Conservation (phyloP, 2,888 invertebrate species). For the Plagodis dolabraria region DNA sequence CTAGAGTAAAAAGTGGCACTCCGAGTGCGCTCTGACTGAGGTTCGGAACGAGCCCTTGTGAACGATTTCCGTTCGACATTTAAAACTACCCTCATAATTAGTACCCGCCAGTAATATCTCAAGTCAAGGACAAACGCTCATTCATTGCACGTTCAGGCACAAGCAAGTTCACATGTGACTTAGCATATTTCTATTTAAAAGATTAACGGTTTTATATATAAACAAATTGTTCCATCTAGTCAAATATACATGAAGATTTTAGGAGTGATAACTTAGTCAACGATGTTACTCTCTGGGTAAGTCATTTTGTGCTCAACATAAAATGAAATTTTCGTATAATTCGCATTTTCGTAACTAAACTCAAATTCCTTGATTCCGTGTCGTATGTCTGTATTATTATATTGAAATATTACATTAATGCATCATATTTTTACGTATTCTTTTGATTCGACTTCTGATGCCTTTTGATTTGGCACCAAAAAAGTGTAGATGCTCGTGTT, state of each 20-base stretch:
- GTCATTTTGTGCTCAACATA: conserved; percentile 28
- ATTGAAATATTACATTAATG: no score
- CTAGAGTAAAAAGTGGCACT: no score
- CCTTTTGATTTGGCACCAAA: no score
- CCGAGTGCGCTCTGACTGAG: no score
- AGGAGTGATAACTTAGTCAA: conserved; percentile 41
- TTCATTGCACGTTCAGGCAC: conserved; percentile 69
- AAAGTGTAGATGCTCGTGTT: no score
- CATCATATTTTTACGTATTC: no score
- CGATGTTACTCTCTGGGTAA: conserved; percentile 73
- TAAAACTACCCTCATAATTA: conserved; percentile 44
- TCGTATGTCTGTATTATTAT: no score
- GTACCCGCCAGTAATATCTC: conserved; percentile 15
- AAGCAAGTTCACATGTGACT: conserved; percentile 54
- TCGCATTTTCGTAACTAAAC: not conserved
- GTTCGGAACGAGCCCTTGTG: no score
- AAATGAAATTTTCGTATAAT: not conserved
- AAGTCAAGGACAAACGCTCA: conserved; percentile 45
- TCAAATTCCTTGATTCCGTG: no score
- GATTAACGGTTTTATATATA: conserved; percentile 49
- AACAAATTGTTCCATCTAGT: conserved; percentile 32
- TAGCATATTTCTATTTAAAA: conserved; percentile 35
- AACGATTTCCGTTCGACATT: not conserved
- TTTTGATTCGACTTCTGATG: no score
- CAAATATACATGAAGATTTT: conserved; percentile 52